A percentile compares a stretch with the other conserved stretches of the same genome.
Conservation (phyloP, 2,113 vertebrate genomes). For the Heterochromis multidens region DNA sequence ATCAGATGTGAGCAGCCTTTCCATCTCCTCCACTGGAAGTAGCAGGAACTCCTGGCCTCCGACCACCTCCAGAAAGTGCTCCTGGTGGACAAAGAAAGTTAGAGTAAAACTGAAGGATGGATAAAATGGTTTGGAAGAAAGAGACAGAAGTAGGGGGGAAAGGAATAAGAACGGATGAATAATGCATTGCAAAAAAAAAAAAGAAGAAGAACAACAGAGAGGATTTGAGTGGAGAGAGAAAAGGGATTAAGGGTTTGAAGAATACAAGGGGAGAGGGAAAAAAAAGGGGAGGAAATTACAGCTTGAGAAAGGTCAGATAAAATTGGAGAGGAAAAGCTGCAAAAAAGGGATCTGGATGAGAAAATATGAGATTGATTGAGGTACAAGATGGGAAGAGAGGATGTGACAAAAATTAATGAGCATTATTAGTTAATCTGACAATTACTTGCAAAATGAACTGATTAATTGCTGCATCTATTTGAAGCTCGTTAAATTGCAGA, state of each 20-base stretch:
- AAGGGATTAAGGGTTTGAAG: not conserved
- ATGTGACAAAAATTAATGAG: not conserved
- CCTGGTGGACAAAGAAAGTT: conserved; percentile 69
- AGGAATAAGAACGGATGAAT: conserved; percentile 1
- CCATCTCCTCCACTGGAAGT: conserved; percentile 88
- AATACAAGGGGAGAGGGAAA: not conserved
- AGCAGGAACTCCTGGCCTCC: conserved; percentile 95
- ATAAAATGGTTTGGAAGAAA: not conserved
- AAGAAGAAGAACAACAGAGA: not conserved
- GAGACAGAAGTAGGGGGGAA: not conserved
- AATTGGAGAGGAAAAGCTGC: not conserved
- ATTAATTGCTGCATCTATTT: not conserved
- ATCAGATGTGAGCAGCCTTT: conserved; percentile 91
- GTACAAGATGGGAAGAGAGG: not conserved
- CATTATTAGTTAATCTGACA: not conserved
- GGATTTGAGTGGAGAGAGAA: not conserved
- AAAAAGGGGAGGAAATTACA: conserved; percentile 20
- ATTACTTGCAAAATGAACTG: not conserved
- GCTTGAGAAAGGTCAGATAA: conserved; percentile 16
- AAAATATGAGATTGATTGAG: not conserved
- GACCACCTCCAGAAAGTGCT: conserved; percentile 95
- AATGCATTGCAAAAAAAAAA: not conserved
- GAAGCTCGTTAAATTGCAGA: not conserved
- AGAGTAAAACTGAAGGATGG: not conserved
- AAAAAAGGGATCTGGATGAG: not conserved